Base-by-base conservation (phyloP, 2,888 invertebrate genomes). In the Ormyrus pomaceus region DNA sequence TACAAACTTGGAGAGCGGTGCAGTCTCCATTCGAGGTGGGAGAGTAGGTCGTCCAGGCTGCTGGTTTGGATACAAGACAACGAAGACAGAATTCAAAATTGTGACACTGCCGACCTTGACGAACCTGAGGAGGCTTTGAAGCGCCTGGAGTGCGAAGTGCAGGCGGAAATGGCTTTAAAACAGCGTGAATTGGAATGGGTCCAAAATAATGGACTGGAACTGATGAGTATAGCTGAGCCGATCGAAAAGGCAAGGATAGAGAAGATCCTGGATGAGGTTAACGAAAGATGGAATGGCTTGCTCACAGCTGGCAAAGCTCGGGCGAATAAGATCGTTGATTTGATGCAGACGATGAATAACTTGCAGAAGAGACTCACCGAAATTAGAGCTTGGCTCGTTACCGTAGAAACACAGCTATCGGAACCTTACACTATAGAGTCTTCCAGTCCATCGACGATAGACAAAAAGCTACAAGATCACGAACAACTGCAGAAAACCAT, bases 161-260 rank as follows among this genome's bases (percentile, higher is more conserved):
- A 95, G 86, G 93, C 95, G 0, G 96, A 96, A 88, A 94, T 96
- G 85, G 92, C 93, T 1, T 88, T 96, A 82, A 95, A 96, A 86
- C 94, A 95, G 88, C 93, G 94, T 5, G 96, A 97, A 88, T 94
- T 94, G 62, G 94, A 95, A 81, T 97, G 97, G 96, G 91, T 97
- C 19, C 88, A 93, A 6, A 92, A 92, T 82, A 95, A 94, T 0
- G 96, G 96, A 0, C 92, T 91, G 9, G 93, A 94, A 83, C 90
- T 96, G 66, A 91, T 94, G 10, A 93, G 53, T 10, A 94, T 94
- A 79, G 94, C 94, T 72, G 93, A 93, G 69, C 92, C 93, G 4
- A 89, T 91, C 0, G 94, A 95, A 84, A 94, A 93, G 77, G 90
- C 91, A 11, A 92, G 92, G 75, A 90, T 95, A 11, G 92, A 93